Evolutionary conservation across 2,888 invertebrate genomes (phyloP), one percentile per base, ranked within the genome.

Genomic region (Octodonta nipae): DNA sequence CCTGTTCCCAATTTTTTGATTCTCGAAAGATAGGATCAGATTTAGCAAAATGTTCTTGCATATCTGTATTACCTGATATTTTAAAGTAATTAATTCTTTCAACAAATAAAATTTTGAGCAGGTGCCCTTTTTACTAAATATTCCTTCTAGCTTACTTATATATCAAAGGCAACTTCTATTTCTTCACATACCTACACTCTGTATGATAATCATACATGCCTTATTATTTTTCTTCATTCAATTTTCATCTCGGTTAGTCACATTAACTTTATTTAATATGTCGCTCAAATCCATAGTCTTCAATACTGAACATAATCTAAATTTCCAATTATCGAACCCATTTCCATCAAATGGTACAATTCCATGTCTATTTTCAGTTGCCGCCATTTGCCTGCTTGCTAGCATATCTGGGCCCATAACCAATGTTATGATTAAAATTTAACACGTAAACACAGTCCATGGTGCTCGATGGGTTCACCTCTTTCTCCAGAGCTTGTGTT

Each of bases 281-380:
- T 27, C 24, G 25, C 26, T 16, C 2, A n/a, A n/a, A n/a, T n/a
- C n/a, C n/a, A n/a, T n/a, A 33, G 34, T 33, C 25, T 32, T 39
- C 26, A 39, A 28, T 10, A 34, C 33, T 20, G 37, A 35, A 17
- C 24, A 10, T 14, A 39, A 12, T 20, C 37, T 28, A 26, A 39
- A 41, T 28, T 38, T 41, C 37, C 39, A 38, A 13, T 39, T 41
- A 28, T 41, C 39, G 29, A 41, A 41, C 16, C 35, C 28, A 26
- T 15, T 37, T 29, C 37, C 37, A 24, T 30, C 28, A 30, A 41
- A 41, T 22, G 39, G 39, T 15, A 39, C 22, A 20, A 38, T 33
- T 13, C 26, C 32, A 30, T 31, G 11, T 7, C 24, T 24, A 13
- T 31, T 31, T 31, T 31, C 31, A 3, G 8, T 3, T n/a, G n/a